Conservation (phyloP, 2,797 vertebrate species). For the Serranus cabrilla region DNA sequence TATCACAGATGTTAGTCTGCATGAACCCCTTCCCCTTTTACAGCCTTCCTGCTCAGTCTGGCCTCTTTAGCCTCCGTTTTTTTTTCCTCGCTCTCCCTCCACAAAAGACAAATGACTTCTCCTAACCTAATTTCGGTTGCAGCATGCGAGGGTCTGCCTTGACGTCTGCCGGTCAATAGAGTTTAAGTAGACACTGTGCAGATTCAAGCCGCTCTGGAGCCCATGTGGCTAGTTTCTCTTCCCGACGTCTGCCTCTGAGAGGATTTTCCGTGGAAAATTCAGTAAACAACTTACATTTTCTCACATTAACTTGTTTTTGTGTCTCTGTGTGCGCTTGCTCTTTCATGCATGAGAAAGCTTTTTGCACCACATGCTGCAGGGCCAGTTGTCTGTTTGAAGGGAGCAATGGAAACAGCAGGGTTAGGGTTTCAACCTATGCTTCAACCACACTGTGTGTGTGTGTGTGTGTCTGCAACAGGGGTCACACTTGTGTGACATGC, state of each 20-base stretch:
- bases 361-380: constrained; percentile 55
- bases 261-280: constrained; percentile 32
- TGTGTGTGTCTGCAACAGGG: constrained; percentile 36
- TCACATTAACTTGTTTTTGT: constrained; percentile 34
- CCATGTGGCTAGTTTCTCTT: constrained; percentile 49
- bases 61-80: constrained; percentile 62
- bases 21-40: constrained; percentile 78
- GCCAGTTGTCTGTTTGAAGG: constrained; percentile 71
- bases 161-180: constrained; percentile 62
- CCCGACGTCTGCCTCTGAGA: constrained; percentile 14
- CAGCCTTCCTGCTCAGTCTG: constrained; percentile 78
- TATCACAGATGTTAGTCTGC: constrained; percentile 84
- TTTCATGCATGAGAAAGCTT: constrained; percentile 19
- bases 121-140: constrained; percentile 78
- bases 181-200: constrained; percentile 66
- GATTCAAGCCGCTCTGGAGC: constrained; percentile 55
- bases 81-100: constrained; percentile 14
- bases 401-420: constrained; percentile 68
- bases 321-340: constrained; percentile 17
- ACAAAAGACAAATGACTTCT: constrained; percentile 75
- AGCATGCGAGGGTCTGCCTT: constrained; percentile 69
- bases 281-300: constrained; percentile 38
- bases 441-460: constrained; percentile 25
- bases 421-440: constrained; percentile 70
- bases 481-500: constrained; percentile 70